These are phyloP conservation scores for Atlantisia rogersi DNA, from an alignment of 2,113 vertebrate genomes.

Conservation along the genomic window DNA sequence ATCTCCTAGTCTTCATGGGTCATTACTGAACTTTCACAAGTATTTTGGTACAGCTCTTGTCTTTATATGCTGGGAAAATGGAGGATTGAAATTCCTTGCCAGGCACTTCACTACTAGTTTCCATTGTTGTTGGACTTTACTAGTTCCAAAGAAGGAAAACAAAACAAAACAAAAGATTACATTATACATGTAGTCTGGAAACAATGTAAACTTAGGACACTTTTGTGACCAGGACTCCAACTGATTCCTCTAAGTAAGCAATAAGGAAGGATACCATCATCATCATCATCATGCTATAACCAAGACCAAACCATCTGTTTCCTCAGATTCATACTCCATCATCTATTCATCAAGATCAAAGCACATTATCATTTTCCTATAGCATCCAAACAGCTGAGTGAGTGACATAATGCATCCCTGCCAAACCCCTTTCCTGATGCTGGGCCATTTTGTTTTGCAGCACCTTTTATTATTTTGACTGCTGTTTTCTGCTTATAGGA, in stretches of 20 bases:
- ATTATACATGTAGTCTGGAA: not conserved
- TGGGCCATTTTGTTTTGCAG: not conserved
- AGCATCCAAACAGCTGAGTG: not conserved
- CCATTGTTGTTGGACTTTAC: not conserved
- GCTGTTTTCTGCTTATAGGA: not conserved
- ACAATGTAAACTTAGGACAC: not conserved
- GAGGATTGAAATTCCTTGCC: not conserved
- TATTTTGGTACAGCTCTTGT: not conserved
- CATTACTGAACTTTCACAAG: not conserved
- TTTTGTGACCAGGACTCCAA: not conserved
- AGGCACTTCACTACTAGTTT: not conserved
- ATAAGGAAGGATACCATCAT: slow-evolving; percentile 3
- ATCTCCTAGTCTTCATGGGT: not conserved
- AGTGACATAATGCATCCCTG: not conserved
- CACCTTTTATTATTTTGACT: not conserved
- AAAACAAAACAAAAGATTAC: not conserved
- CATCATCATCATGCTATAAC: not conserved
- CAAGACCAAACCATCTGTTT: not conserved
- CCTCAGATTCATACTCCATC: not conserved
- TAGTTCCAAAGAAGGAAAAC: not conserved
- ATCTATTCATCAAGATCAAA: not conserved
- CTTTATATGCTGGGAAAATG: not conserved
- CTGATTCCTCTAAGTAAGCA: not conserved
- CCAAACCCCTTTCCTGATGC: not conserved
- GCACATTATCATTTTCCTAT: not conserved